Percentiles rank a stretch among this genome's conserved stretches.
phyloP scores from a whole-genome alignment of 2,797 vertebrate species.

The Yasuhikotakia modesta region DNA sequence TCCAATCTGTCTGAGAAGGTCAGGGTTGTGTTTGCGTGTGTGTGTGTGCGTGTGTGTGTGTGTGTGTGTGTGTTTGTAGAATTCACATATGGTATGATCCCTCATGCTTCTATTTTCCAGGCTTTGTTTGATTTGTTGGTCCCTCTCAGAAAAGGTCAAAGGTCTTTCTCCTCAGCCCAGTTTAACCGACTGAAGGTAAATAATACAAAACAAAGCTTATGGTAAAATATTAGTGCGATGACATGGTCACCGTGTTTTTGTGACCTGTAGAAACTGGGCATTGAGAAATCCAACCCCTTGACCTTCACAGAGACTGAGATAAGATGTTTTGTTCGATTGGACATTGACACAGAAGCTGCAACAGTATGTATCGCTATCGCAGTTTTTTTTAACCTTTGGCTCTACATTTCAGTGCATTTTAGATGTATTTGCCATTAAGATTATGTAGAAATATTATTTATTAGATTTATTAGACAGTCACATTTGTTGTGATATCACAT shows the following conservation, averaged over 20 bases:
- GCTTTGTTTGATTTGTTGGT: conserved; percentile 84
- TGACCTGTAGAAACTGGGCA: conserved; percentile 77
- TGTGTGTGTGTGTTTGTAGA: not conserved
- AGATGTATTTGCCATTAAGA: too few relatives aligned
- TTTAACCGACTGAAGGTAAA: conserved; percentile 79
- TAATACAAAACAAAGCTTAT: too few relatives aligned
- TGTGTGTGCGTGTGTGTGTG: too few relatives aligned
- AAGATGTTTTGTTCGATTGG: conserved; percentile 80
- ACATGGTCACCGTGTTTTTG: conserved; percentile 15
- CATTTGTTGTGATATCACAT: too few relatives aligned
- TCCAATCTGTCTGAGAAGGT: conserved; percentile 84
- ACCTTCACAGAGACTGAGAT: conserved; percentile 80
- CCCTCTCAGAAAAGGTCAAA: conserved; percentile 75
- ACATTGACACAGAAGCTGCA: conserved; percentile 74
- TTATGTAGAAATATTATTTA: too few relatives aligned
- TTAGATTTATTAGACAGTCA: too few relatives aligned
- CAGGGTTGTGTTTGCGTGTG: conserved; percentile 24
- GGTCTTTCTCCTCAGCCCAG: conserved; percentile 81
- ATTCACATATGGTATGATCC: too few relatives aligned
- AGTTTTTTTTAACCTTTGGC: not conserved
- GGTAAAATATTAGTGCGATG: too few relatives aligned
- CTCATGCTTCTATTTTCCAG: conserved; percentile 61
- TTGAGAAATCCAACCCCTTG: conserved; percentile 80
- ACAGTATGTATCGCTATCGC: conserved; percentile 31
- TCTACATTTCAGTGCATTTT: too few relatives aligned